Base-by-base conservation (phyloP, 2,888 invertebrate genomes). In the Osedax frankpressi region DNA sequence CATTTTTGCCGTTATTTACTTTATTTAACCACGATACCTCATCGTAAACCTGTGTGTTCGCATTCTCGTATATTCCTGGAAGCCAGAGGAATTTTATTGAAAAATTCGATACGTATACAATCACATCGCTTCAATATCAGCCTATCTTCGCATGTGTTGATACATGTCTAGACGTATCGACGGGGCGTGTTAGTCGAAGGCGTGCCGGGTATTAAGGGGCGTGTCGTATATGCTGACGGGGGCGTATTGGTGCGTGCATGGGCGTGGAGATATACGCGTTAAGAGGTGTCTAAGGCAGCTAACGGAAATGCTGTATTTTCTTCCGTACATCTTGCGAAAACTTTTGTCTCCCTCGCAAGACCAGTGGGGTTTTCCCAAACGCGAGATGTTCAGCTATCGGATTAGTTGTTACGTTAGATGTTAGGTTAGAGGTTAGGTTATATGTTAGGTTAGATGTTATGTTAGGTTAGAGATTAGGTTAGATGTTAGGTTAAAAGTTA, bases 111-210 rank as follows among this genome's bases (percentile, higher is more conserved):
- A 29, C 69, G 69, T 1, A 69, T 28, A 28, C 69, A 69, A 28
- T 28, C 29, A 29, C 69, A 69, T 6, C 29, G 28, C 69, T 6
- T 29, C 69, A 69, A 29, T 29, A 69, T 29, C 19, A 28, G 69
- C 11, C 69, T 28, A 69, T 69, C 69, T 28, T 69, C 69, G 69
- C 69, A 69, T 2, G 69, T 69, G 69, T 27, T 69, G 28, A 27
- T 26, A 29, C 69, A 69, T 24, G 69, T 29, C 69, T 69, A 19
- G 11, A 19, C 19, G 44, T 44, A 19, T 44, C 11, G 6, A 19
- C 19, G 44, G 6, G 19, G 6, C 11, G 6, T n/a, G n/a, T n/a
- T n/a, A n/a, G n/a, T n/a, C n/a, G n/a, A n/a, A n/a, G n/a, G n/a
- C n/a, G n/a, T n/a, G n/a, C n/a, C n/a, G n/a, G n/a, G n/a, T n/a